A percentile compares a stretch with the other conserved stretches of the same genome.
Evolutionary conservation across 2,888 invertebrate species (phyloP).

Genomic region (Drosophila rellima): DNA sequence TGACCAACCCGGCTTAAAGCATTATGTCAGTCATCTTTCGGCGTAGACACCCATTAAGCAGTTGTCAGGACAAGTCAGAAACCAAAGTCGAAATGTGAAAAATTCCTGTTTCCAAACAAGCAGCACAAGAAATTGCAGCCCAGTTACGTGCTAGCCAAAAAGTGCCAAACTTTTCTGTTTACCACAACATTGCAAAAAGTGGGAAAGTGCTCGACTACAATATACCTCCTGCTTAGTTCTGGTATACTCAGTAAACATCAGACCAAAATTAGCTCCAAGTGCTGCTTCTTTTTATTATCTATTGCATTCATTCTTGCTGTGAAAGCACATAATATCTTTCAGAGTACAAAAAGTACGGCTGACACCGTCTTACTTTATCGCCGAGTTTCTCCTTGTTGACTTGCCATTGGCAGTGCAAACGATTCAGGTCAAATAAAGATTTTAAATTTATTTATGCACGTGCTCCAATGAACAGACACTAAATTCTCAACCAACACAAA

Average conservation of each 20-base stretch:
- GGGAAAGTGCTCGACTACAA: not conserved
- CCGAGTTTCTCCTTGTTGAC: conserved; percentile 31
- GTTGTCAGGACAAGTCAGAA: conserved; percentile 25
- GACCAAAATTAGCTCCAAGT: too few relatives aligned
- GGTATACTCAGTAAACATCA: not conserved
- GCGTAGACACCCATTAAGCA: conserved; percentile 33
- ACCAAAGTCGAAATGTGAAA: conserved; percentile 27
- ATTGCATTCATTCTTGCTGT: not conserved
- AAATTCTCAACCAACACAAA: conserved; percentile 4
- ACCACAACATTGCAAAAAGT: not conserved
- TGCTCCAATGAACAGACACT: conserved; percentile 32
- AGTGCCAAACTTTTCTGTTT: conserved; percentile 39
- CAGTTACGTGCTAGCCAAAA: conserved; percentile 43
- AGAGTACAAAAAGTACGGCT: conserved; percentile 3
- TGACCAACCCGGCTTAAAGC: conserved; percentile 20
- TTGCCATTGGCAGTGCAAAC: conserved; percentile 40
- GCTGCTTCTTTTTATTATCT: too few relatives aligned
- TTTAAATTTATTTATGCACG: conserved; percentile 57
- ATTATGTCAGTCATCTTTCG: conserved; percentile 11
- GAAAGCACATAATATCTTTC: not conserved
- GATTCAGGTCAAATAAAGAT: conserved; percentile 52
- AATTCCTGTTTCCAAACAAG: conserved; percentile 12
- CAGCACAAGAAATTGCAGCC: conserved; percentile 29
- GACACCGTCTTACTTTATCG: conserved; percentile 26
- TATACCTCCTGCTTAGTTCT: not conserved